Evolutionary conservation across 2,888 invertebrate species (phyloP).

Genomic region (Limnephilus rhombicus): DNA sequence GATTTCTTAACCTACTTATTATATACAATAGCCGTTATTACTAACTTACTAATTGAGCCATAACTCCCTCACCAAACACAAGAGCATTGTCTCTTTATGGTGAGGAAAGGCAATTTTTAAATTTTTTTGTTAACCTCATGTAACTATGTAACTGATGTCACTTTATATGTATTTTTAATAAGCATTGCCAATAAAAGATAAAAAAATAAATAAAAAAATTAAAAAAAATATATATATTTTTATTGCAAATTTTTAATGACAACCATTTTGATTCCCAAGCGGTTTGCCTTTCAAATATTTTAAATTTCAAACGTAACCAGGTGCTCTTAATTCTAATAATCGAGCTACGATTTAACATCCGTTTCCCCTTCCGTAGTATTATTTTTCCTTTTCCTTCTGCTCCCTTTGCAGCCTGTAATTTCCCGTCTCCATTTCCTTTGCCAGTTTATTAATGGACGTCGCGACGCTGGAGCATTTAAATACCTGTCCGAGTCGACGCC

Average conservation of each 20-base stretch:
- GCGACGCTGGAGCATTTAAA: slow-evolving; percentile 1
- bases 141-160: no score
- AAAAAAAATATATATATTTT: no score
- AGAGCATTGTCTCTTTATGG: no score
- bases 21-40: no score
- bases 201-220: no score
- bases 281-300: not conserved
- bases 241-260: not conserved
- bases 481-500: not conserved
- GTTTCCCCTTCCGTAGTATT: not conserved
- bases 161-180: no score
- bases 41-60: no score
- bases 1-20: no score
- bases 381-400: not conserved
- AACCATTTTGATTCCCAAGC: not conserved
- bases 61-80: no score
- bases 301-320: not conserved
- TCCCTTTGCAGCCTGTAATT: not conserved
- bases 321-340: not conserved
- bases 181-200: no score
- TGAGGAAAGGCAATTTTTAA: no score
- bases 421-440: slow-evolving; percentile 7
- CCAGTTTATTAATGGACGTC: slow-evolving; percentile 7
- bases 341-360: not conserved
- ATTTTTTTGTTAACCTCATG: no score